A percentile compares a stretch with the other conserved stretches of the same genome.
These are phyloP conservation scores for Carassius auratus DNA, from an alignment of 2,113 vertebrate species.

Conservation along the genomic window DNA sequence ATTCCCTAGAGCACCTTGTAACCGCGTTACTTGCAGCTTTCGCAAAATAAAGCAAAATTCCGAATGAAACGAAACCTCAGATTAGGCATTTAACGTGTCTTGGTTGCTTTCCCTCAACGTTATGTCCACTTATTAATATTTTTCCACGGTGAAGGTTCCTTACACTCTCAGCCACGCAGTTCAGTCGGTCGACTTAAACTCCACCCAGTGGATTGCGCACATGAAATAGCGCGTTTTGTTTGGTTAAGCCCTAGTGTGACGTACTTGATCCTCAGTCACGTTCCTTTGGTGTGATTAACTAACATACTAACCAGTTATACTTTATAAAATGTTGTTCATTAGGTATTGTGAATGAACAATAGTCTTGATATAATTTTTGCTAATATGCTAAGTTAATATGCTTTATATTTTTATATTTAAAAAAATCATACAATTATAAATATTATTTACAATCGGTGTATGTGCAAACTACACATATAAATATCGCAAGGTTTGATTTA, in stretches of 20 bases:
- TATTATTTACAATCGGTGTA: too few species aligned
- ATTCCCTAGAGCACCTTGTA: not conserved
- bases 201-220: conserved; percentile 58
- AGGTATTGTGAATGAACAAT: not conserved
- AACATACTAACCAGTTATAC: not conserved
- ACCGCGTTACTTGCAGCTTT: not conserved
- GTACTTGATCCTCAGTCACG: conserved; percentile 68
- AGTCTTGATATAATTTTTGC: not conserved
- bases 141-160: conserved; percentile 9
- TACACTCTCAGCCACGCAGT: not conserved
- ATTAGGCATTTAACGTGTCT: not conserved
- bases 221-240: conserved; percentile 38
- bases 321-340: not conserved
- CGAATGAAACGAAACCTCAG: not conserved
- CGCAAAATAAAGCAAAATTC: not conserved
- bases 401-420: too few species aligned
- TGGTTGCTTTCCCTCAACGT: not conserved
- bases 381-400: not conserved
- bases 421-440: not conserved
- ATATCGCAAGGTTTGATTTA: not conserved
- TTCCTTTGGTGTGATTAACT: conserved; percentile 71
- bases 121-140: not conserved
- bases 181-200: not conserved
- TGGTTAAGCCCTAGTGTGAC: conserved; percentile 48
- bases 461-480: not conserved